Conservation (phyloP, 1,140 invertebrate species). For the Branchinecta lindahli region DNA sequence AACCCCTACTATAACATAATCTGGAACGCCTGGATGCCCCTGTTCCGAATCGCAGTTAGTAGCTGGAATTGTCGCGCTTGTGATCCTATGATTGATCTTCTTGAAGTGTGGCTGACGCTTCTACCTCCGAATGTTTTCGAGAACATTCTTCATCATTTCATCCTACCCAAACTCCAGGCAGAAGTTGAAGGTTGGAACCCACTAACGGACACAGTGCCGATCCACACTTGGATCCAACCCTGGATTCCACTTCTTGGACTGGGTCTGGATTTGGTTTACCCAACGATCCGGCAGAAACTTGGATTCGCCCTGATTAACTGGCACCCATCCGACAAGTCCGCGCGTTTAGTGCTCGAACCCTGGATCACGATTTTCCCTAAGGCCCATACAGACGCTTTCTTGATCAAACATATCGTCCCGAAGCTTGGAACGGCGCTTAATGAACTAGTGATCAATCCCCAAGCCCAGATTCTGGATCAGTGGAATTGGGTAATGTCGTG, state of each 20-base stretch:
- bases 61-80: constrained; percentile 52
- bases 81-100: constrained; percentile 54
- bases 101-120: constrained; percentile 63
- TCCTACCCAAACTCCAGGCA: constrained; percentile 56
- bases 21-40: constrained; percentile 81
- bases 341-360: constrained; percentile 42
- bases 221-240: constrained; percentile 91
- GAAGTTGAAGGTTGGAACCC: constrained; percentile 90
- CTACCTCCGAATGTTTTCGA: constrained; percentile 68
- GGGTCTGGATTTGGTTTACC: constrained; percentile 66
- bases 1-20: constrained; percentile 62
- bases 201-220: constrained; percentile 74
- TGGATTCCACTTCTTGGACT: constrained; percentile 65
- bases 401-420: constrained; percentile 77
- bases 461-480: constrained; percentile 49
- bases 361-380: constrained; percentile 75
- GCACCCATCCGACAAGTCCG: constrained; percentile 83
- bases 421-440: constrained; percentile 60
- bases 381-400: constrained; percentile 63
- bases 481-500: constrained; percentile 80
- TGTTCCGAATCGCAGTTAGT: constrained; percentile 48
- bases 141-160: constrained; percentile 61
- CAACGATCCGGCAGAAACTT: constrained; percentile 81
- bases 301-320: constrained; percentile 69
- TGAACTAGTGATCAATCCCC: constrained; percentile 67